phyloP scores from a whole-genome alignment of 2,113 vertebrate genomes.

The Dryoscopus gambensis region DNA sequence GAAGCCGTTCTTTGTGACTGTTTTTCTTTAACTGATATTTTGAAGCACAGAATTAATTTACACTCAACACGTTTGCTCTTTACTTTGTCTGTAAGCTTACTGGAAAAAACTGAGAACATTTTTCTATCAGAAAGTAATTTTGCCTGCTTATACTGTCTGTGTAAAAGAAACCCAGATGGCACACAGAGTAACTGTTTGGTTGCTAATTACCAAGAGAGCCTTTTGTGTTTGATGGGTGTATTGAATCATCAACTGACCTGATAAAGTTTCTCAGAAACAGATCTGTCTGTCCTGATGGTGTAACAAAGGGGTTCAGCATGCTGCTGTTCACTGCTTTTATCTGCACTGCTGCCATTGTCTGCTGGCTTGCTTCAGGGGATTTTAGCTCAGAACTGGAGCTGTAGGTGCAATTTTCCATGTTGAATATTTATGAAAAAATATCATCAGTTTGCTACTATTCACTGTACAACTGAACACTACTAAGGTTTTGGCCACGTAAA shows the following conservation, averaged over 20 bases:
- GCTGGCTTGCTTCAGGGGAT: background rate
- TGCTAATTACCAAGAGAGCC: background rate
- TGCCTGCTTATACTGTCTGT: background rate
- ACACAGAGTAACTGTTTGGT: background rate
- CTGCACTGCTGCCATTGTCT: background rate
- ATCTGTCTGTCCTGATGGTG: background rate
- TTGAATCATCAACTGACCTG: background rate
- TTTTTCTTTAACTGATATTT: background rate
- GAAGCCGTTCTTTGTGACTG: background rate
- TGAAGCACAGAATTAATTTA: background rate
- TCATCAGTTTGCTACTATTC: background rate
- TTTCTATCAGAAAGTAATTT: background rate
- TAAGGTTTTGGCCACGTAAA: background rate
- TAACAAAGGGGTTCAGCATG: background rate
- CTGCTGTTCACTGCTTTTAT: background rate
- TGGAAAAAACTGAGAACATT: background rate
- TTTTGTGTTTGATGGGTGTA: background rate
- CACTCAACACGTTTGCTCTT: background rate
- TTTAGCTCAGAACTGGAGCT: background rate
- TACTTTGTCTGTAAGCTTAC: background rate
- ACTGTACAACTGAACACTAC: background rate
- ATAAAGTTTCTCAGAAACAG: background rate
- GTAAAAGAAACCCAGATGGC: background rate
- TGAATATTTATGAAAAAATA: background rate
- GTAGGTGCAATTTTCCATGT: background rate